These are phyloP conservation scores for Coilia nasus DNA, from an alignment of 2,797 vertebrate species.

Conservation along the genomic window DNA sequence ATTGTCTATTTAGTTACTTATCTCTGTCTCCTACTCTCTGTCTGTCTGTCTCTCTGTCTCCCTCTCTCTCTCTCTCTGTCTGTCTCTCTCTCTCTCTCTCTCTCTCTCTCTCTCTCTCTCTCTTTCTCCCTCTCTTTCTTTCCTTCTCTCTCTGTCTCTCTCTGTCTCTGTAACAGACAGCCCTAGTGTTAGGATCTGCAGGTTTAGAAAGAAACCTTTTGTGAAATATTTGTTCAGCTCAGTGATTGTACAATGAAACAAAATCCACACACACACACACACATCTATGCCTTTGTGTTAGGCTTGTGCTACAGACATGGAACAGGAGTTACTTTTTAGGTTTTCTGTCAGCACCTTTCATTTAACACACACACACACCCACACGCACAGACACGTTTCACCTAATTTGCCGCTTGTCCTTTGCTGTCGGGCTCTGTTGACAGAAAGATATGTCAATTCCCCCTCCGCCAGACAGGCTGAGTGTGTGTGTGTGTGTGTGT, in stretches of 20 bases:
- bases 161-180: background rate
- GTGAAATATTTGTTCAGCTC: background rate
- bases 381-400: background rate
- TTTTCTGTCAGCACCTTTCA: background rate
- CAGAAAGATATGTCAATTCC: conserved; percentile 13
- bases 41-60: too few relatives aligned
- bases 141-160: too few relatives aligned
- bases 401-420: conserved; percentile 8
- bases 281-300: conserved; percentile 10
- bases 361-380: background rate
- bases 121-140: too few relatives aligned
- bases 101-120: too few relatives aligned
- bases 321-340: background rate
- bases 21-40: too few relatives aligned
- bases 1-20: too few relatives aligned
- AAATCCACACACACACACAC: conserved; percentile 46
- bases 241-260: background rate
- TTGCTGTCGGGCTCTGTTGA: background rate
- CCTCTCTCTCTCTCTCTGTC: too few relatives aligned
- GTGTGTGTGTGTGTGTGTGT: conserved; percentile 13
- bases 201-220: background rate
- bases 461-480: background rate
- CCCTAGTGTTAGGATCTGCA: background rate
- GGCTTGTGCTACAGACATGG: background rate
- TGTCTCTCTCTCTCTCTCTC: too few relatives aligned